phyloP scores from a whole-genome alignment of 2,113 vertebrate genomes.

The Rhineura floridana region DNA sequence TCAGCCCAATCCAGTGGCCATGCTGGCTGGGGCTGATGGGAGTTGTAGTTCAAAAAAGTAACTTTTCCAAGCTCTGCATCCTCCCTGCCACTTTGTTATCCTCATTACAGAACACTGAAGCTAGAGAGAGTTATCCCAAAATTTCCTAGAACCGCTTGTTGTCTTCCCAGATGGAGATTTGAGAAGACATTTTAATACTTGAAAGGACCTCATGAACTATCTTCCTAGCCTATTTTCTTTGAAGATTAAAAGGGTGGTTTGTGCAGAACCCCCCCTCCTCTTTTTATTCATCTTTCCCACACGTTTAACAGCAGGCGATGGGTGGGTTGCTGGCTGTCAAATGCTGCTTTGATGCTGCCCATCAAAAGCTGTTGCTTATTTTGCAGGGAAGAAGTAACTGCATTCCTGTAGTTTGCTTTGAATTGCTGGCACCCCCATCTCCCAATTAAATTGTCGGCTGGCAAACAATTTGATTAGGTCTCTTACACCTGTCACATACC shows the following conservation, averaged over 20 bases:
- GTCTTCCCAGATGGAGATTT: not conserved
- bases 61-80: no score
- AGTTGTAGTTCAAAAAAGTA: no score
- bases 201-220: not conserved
- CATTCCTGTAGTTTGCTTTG: not conserved
- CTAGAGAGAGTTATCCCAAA: not conserved
- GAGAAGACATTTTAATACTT: not conserved
- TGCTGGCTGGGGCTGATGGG: no score
- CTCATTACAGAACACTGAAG: no score
- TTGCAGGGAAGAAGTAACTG: not conserved
- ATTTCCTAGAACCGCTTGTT: not conserved
- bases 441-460: not conserved
- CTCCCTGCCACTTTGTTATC: no score
- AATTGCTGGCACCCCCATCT: not conserved
- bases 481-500: constrained; percentile 9
- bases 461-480: constrained; percentile 5
- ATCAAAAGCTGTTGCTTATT: not conserved
- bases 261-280: not conserved
- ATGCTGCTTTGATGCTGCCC: not conserved
- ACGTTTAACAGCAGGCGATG: not conserved
- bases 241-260: not conserved
- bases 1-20: no score
- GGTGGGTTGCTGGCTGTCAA: not conserved
- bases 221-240: not conserved
- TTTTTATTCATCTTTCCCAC: not conserved